phyloP scores from a whole-genome alignment of 2,797 vertebrate species.

The Cephalopachus bancanus region DNA sequence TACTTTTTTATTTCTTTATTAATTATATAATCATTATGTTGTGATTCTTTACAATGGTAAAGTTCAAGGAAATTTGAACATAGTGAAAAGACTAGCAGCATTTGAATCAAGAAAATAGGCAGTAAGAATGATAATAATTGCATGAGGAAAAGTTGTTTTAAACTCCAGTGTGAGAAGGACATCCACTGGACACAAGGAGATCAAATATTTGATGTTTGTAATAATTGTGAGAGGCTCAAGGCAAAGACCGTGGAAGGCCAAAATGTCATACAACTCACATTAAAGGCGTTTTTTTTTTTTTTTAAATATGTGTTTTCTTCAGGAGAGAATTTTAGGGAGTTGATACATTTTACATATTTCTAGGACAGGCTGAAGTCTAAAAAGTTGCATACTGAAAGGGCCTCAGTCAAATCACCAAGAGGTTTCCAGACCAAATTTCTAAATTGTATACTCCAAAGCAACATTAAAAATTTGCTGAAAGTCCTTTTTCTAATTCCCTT shows the following conservation, averaged over 20 bases:
- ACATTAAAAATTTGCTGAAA: not conserved
- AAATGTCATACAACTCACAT: not conserved
- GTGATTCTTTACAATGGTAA: not conserved
- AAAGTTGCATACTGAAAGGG: not conserved
- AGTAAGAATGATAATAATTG: not conserved
- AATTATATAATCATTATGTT: not conserved
- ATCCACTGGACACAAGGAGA: not conserved
- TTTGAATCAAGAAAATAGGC: constrained; percentile 2
- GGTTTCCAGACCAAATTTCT: not conserved
- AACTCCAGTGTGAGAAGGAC: not conserved
- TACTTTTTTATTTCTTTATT: not conserved
- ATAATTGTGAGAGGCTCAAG: constrained; percentile 4
- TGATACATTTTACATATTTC: not conserved
- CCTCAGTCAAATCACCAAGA: not conserved
- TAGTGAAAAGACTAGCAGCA: not conserved
- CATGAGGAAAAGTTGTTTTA: not conserved
- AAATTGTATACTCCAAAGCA: not conserved
- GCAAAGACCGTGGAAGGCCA: not conserved
- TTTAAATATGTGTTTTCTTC: not conserved
- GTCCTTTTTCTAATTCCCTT: not conserved
- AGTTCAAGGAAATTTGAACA: not conserved
- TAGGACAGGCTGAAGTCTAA: not conserved
- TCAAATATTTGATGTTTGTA: not conserved
- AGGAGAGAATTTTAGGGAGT: not conserved
- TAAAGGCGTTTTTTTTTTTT: not conserved